Evolutionary conservation across 1,140 invertebrate species (phyloP).

Genomic region (Danaus melanippus): DNA sequence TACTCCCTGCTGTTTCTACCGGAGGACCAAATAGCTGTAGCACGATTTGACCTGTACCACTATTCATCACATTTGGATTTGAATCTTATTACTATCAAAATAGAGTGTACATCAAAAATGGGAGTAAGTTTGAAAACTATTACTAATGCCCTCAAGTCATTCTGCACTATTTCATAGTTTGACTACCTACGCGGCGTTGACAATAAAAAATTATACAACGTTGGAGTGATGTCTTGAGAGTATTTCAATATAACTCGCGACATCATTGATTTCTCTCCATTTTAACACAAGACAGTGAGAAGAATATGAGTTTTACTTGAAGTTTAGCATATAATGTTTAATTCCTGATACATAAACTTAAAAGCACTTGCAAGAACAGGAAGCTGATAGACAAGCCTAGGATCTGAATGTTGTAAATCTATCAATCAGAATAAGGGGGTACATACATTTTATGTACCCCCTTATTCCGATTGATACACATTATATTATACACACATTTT

Average conservation of each 20-base stretch:
- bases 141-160: slow-evolving; percentile 49
- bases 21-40: slow-evolving; percentile 48
- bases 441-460: too few species aligned
- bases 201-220: slow-evolving; percentile 44
- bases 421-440: neutral
- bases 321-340: neutral
- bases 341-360: neutral
- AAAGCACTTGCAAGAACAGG: neutral
- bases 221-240: slow-evolving; percentile 1
- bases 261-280: too few species aligned
- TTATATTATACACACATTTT: too few species aligned
- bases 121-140: slow-evolving; percentile 42
- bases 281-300: too few species aligned
- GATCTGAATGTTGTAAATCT: neutral
- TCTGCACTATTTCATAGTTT: slow-evolving; percentile 49
- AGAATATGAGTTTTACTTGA: neutral
- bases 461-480: too few species aligned
- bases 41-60: slow-evolving; percentile 49
- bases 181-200: slow-evolving; percentile 44
- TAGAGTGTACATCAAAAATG: slow-evolving; percentile 19
- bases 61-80: slow-evolving; percentile 18
- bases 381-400: neutral
- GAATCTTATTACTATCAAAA: slow-evolving; percentile 7
- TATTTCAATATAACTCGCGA: neutral
- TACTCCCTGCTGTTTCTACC: slow-evolving; percentile 60